Conservation (phyloP, 2,797 vertebrate species). For the Centroberyx gerrardi region DNA sequence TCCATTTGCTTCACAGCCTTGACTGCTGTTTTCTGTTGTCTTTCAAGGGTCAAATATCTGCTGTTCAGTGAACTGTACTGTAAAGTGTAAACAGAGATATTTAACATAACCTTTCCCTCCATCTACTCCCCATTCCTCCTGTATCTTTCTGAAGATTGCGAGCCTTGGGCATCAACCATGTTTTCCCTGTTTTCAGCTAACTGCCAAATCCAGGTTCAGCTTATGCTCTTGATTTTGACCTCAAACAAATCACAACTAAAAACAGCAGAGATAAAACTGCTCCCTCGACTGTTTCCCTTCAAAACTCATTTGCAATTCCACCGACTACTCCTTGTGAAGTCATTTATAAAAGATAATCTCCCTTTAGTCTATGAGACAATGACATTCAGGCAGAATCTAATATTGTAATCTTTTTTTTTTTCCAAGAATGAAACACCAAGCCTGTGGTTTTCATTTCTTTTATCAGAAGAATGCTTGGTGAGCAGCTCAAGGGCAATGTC, state of each 20-base stretch:
- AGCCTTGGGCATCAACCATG: too few relatives aligned
- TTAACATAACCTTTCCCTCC: not conserved
- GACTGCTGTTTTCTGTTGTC: not conserved
- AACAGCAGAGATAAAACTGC: not conserved
- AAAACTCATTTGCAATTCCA: slow-evolving; percentile 30
- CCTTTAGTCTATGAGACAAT: slow-evolving; percentile 2
- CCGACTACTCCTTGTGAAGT: not conserved
- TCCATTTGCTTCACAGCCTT: not conserved
- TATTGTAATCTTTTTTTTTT: slow-evolving; percentile 1
- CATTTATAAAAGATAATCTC: slow-evolving; percentile 29
- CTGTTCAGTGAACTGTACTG: not conserved
- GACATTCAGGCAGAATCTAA: slow-evolving; percentile 14
- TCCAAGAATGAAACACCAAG: not conserved
- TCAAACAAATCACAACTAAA: not conserved
- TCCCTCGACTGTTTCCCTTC: not conserved
- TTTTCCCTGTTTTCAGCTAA: too few relatives aligned
- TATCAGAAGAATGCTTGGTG: slow-evolving; percentile 1
- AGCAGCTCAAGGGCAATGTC: slow-evolving; percentile 23
- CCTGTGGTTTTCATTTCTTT: slow-evolving; percentile 20
- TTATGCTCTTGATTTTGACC: not conserved
- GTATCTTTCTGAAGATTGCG: too few relatives aligned
- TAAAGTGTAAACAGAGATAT: not conserved
- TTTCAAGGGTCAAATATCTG: not conserved
- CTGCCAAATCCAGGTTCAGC: not conserved
- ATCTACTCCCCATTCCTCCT: not conserved